phyloP scores from a whole-genome alignment of 2,797 vertebrate genomes.

The Hyperoplus lanceolatus region DNA sequence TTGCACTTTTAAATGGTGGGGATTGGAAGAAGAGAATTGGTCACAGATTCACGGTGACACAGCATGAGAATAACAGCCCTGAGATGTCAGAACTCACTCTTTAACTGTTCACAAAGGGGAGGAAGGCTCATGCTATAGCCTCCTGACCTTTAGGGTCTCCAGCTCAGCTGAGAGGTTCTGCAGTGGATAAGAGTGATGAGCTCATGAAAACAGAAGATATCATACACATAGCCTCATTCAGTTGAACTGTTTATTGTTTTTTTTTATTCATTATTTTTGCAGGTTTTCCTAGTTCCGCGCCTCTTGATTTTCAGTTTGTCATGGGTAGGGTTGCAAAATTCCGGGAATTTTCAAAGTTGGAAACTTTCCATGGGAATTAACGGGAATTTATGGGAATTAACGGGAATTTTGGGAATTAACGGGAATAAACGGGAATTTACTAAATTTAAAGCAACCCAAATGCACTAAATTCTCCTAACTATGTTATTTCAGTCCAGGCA shows the following conservation, averaged over 20 bases:
- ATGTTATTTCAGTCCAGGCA: too few species aligned
- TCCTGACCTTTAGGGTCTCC: slow-evolving; percentile 60
- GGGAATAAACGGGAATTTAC: too few species aligned
- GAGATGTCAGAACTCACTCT: slow-evolving; percentile 64
- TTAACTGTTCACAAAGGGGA: slow-evolving; percentile 44
- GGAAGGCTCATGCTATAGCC: slow-evolving; percentile 49
- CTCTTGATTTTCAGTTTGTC: not conserved
- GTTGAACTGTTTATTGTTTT: not conserved
- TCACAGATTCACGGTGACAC: slow-evolving; percentile 1
- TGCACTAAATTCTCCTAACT: too few species aligned
- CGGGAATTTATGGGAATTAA: too few species aligned
- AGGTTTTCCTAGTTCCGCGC: not conserved
- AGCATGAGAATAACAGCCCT: slow-evolving; percentile 46
- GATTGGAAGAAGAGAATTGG: slow-evolving; percentile 3
- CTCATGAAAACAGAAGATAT: slow-evolving; percentile 63
- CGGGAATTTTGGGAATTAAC: too few species aligned
- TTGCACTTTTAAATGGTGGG: slow-evolving; percentile 48
- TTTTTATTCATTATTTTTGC: not conserved
- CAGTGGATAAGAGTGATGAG: slow-evolving; percentile 60
- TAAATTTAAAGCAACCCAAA: too few species aligned
- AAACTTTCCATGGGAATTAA: too few species aligned
- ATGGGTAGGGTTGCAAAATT: too few species aligned
- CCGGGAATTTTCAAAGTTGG: too few species aligned
- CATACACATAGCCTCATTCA: not conserved
- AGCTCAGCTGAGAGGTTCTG: slow-evolving; percentile 19